Conservation (phyloP, 2,797 vertebrate species). For the Helostoma temminkii region DNA sequence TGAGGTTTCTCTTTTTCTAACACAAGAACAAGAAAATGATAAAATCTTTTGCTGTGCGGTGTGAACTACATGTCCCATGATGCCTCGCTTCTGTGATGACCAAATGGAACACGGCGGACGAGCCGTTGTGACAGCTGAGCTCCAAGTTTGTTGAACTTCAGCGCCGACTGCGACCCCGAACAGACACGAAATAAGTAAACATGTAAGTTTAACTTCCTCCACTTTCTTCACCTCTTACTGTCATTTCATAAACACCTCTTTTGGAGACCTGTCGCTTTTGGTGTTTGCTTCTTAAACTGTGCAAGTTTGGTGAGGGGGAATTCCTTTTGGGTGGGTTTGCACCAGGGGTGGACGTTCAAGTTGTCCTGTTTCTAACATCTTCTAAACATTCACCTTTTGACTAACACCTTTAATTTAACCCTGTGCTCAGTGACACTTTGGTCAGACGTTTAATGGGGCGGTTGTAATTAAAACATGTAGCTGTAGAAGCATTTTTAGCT, state of each 20-base stretch:
- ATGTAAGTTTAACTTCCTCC: slow-evolving; percentile 48
- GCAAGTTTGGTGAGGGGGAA: slow-evolving; percentile 34
- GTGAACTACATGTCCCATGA: slow-evolving; percentile 74
- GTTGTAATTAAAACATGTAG: background rate
- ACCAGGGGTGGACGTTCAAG: slow-evolving; percentile 24
- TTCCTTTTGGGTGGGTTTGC: slow-evolving; percentile 50
- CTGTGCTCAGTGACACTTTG: background rate
- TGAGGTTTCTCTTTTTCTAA: background rate
- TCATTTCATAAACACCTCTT: background rate
- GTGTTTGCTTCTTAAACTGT: slow-evolving; percentile 4
- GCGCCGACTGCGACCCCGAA: slow-evolving; percentile 43
- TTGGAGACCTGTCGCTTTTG: background rate
- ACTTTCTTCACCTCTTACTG: accelerated
- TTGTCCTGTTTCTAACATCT: background rate
- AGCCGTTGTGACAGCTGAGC: slow-evolving; percentile 71
- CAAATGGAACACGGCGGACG: slow-evolving; percentile 56
- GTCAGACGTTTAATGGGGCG: background rate
- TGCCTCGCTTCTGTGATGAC: slow-evolving; percentile 59
- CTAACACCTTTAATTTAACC: accelerated
- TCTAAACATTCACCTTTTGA: background rate
- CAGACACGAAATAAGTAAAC: slow-evolving; percentile 10
- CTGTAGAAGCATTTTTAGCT: background rate
- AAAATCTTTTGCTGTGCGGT: too few relatives aligned
- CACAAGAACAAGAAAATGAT: background rate
- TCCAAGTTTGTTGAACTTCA: slow-evolving; percentile 61